Evolutionary conservation across 2,113 vertebrate species (phyloP).

Genomic region (Acanthochromis polyacanthus): DNA sequence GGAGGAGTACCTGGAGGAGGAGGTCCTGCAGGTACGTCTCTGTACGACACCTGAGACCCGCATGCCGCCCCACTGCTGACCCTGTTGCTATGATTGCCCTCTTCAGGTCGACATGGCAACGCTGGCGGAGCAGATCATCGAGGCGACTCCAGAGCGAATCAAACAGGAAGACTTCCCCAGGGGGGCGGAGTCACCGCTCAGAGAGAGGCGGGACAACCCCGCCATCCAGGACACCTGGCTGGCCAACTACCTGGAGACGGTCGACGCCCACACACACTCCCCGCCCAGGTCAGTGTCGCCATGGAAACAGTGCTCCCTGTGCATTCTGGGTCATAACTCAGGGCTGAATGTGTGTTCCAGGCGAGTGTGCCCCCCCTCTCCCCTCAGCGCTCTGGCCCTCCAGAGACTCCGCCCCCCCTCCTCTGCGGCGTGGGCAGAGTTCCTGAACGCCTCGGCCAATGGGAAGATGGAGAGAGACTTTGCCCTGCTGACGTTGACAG

Average conservation of each 20-base stretch:
- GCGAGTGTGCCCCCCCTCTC: conserved; percentile 74
- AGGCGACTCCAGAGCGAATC: conserved; percentile 97
- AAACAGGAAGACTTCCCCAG: conserved; percentile 94
- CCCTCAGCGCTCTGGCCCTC: conserved; percentile 87
- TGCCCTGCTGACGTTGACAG: conserved; percentile 90
- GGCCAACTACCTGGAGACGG: conserved; percentile 90
- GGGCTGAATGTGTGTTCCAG: conserved; percentile 47
- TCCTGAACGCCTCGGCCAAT: conserved; percentile 90
- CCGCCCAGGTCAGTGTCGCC: conserved; percentile 80
- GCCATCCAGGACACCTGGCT: conserved; percentile 91
- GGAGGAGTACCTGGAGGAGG: conserved; percentile 79
- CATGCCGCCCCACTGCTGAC: neutral
- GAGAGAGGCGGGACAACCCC: conserved; percentile 85
- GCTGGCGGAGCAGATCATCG: conserved; percentile 97
- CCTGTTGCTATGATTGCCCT: conserved; percentile 20
- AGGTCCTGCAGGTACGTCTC: conserved; percentile 86
- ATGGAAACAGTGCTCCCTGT: neutral
- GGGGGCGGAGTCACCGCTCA: conserved; percentile 81
- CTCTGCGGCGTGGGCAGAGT: conserved; percentile 90
- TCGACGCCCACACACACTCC: conserved; percentile 84
- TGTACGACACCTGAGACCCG: no score
- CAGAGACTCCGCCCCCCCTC: conserved; percentile 89
- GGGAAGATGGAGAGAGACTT: conserved; percentile 93
- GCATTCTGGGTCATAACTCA: no score
- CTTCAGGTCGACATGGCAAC: conserved; percentile 98